These are phyloP conservation scores for Origma solitaria DNA, from an alignment of 2,113 vertebrate genomes.

Conservation along the genomic window DNA sequence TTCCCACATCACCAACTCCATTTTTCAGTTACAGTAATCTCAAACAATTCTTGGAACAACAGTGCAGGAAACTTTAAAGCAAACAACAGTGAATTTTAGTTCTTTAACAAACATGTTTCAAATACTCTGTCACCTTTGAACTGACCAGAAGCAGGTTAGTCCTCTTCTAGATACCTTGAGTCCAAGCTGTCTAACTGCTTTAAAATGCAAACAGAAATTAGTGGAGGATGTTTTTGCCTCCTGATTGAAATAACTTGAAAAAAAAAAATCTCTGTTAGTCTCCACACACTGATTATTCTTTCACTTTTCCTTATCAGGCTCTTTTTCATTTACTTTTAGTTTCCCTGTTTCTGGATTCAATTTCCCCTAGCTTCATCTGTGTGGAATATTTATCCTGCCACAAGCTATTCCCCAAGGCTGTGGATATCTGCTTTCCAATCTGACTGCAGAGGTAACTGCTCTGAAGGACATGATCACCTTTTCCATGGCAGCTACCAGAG, in stretches of 20 bases:
- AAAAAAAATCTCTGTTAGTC: not conserved
- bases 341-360: slow-evolving; percentile 1
- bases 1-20: not conserved
- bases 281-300: not conserved
- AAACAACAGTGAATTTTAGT: not conserved
- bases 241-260: not conserved
- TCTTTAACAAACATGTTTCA: not conserved
- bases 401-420: not conserved
- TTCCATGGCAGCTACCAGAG: not conserved
- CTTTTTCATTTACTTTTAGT: not conserved
- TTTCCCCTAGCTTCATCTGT: not conserved
- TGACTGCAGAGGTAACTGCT: not conserved
- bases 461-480: slow-evolving; percentile 11
- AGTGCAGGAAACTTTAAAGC: not conserved
- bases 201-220: not conserved
- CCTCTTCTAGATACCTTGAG: not conserved
- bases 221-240: not conserved
- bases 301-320: not conserved
- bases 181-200: not conserved
- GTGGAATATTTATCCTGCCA: not conserved
- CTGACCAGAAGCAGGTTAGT: not conserved
- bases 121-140: not conserved
- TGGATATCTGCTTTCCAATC: slow-evolving; percentile 23
- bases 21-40: not conserved
- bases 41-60: not conserved